Evolutionary conservation across 2,888 invertebrate species (phyloP), one percentile per base, ranked within the genome.

Genomic region (Blastobasis adustella): DNA sequence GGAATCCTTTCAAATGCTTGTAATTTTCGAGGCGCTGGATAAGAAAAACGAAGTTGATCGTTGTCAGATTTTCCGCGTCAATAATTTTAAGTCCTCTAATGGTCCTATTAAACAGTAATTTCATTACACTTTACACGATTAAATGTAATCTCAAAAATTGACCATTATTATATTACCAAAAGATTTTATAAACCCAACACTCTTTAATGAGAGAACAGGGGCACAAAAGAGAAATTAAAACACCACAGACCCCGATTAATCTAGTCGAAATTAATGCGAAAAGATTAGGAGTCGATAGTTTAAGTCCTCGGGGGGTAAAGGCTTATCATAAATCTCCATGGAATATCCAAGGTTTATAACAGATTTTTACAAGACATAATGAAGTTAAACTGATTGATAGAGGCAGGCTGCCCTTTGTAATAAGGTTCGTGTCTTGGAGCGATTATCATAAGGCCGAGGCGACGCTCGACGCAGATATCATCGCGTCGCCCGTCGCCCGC

Each of bases 401-500:
- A 71, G 72, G 54, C 59, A 61, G 58, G 65, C 57, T 62, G 67
- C 71, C 72, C 70, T 69, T 66, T 59, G 67, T 73, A 72, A 75
- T 75, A 75, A 76, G 75, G 73, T 85, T 85, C 86, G 82, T 86
- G 86, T 79, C 78, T 73, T 67, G 69, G 66, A 64, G 74, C 81
- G 73, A 84, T 86, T 85, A 86, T 82, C 82, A 83, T 75, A 73
- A 71, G 68, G 65, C 61, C 74, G 82, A 74, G 77, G 82, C 86
- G 85, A 83, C 86, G 80, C 70, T 79, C 77, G 82, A 81, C 82
- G 60, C 71, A 77, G 86, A 86, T 86, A 83, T 70, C 71, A 86
- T 86, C 86, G 69, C 71, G 82, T 84, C 80, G 84, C 23, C 23
- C 23, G 23, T 23, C 82, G 80, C 76, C 75, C 80, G 73, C 71